Evolutionary conservation across 2,797 vertebrate genomes (phyloP), one percentile per base, ranked within the genome.

Genomic region (Clarias laeviceps): DNA sequence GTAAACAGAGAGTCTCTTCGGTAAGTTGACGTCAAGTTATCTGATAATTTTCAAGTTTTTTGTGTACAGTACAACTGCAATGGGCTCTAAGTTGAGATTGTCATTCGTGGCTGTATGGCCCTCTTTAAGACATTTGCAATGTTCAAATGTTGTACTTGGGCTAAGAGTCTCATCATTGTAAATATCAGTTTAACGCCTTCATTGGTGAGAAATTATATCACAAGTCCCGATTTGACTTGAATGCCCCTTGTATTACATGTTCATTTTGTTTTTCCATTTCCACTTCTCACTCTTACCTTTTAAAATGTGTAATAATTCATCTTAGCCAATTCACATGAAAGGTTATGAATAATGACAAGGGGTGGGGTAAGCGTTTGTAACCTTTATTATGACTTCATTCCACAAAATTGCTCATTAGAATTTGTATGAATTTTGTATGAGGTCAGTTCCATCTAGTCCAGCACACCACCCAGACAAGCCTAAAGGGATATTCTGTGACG

Each of bases 361-460:
- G 68, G 56, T 73, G 81, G 56, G 56, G 56, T 73, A 61, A 5
- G 9, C 22, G 27, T 61, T 70, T 69, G 29, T 27, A 80, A n/a
- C 24, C 40, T 80, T 65, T 29, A 64, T 40, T 69, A 69, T 82
- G 45, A 69, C 15, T 68, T 82, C 29, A 82, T 69, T 82, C 14
- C 20, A 57, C 65, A 82, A 69, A 82, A 34, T 57, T 69, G 50
- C 50, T 82, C 80, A 69, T 82, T 69, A 57, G 50, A 73, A 73
- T 82, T 73, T 24, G 54, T 82, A 40, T 82, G 69, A 82, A 73
- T 62, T 59, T 73, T 73, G 34, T 40, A 72, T 82, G 56, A 82
- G 68, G 24, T 82, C 22, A 82, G 68, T 34, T 82, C 32, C 85
- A 62, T 83, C 82, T 64, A 61, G 20, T 6, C 34, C 50, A 82